These are phyloP conservation scores for Hyla sarda DNA, from an alignment of 2,113 vertebrate species.

Conservation along the genomic window DNA sequence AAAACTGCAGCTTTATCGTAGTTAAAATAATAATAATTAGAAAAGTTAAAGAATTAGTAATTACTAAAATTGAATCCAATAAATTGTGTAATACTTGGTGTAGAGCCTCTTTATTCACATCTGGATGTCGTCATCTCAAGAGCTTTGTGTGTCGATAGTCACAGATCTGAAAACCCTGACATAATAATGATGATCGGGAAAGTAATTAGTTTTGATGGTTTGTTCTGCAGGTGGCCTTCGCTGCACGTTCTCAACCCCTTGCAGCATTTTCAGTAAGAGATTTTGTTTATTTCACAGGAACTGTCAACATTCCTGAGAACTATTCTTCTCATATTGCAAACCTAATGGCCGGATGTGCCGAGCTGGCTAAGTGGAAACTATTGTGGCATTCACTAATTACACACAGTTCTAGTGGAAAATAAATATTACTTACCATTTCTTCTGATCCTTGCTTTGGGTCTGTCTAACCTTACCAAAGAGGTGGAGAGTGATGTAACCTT, in stretches of 20 bases:
- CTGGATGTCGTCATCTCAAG: conserved; percentile 23
- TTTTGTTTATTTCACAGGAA: conserved; percentile 53
- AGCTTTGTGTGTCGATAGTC: not conserved
- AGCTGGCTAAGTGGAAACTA: conserved; percentile 46
- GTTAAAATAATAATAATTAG: conserved; percentile 16
- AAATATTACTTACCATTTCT: conserved; percentile 43
- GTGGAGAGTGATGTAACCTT: conserved; percentile 44
- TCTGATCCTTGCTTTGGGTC: conserved; percentile 6
- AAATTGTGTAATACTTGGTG: not conserved
- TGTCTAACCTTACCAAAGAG: not conserved
- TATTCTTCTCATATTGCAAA: conserved; percentile 53
- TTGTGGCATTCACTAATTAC: conserved; percentile 53
- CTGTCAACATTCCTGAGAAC: conserved; percentile 49
- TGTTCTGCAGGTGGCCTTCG: conserved; percentile 45
- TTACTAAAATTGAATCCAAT: not conserved
- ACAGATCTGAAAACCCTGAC: conserved; percentile 19
- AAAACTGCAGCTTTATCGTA: not conserved
- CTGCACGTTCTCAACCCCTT: not conserved
- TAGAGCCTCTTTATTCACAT: not conserved
- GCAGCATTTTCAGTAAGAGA: conserved; percentile 35
- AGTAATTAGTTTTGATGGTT: conserved; percentile 18
- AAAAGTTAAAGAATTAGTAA: not conserved
- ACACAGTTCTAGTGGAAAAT: conserved; percentile 47
- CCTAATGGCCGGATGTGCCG: conserved; percentile 50
- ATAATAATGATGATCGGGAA: conserved; percentile 30